A percentile compares a stretch with the other conserved stretches of the same genome.
These are phyloP conservation scores for Alaudala cheleensis DNA, from an alignment of 2,113 vertebrate species.

Conservation along the genomic window DNA sequence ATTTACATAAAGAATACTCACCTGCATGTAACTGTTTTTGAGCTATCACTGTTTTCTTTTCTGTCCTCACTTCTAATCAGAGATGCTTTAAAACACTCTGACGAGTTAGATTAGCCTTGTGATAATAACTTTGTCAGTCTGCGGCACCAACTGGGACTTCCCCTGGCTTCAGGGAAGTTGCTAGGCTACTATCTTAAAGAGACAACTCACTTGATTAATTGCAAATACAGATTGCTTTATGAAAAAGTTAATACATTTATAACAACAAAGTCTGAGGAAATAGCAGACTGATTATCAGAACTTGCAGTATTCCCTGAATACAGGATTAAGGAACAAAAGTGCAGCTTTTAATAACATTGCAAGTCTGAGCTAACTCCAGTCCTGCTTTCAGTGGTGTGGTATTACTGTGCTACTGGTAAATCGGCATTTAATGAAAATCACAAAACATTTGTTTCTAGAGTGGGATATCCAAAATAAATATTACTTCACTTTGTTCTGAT, in stretches of 20 bases:
- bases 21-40: not conserved
- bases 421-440: not conserved
- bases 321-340: conserved; percentile 37
- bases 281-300: conserved; percentile 69
- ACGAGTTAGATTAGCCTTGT: conserved; percentile 43
- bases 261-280: conserved; percentile 57
- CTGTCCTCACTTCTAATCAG: conserved; percentile 12
- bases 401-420: not conserved
- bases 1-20: not conserved
- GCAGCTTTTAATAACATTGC: conserved; percentile 49
- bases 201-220: conserved; percentile 77
- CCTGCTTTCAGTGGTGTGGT: not conserved
- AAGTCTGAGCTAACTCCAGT: not conserved
- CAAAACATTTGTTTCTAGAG: not conserved
- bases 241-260: conserved; percentile 69
- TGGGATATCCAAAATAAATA: not conserved
- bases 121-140: conserved; percentile 60
- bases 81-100: conserved; percentile 53
- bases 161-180: conserved; percentile 62
- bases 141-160: conserved; percentile 57
- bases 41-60: not conserved
- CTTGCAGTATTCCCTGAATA: conserved; percentile 58
- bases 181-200: conserved; percentile 77
- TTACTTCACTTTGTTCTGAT: not conserved
- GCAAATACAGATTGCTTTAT: conserved; percentile 68